A percentile compares a stretch with the other conserved stretches of the same genome.
phyloP scores from a whole-genome alignment of 2,888 invertebrate species.

The Dioctria rufipes region DNA sequence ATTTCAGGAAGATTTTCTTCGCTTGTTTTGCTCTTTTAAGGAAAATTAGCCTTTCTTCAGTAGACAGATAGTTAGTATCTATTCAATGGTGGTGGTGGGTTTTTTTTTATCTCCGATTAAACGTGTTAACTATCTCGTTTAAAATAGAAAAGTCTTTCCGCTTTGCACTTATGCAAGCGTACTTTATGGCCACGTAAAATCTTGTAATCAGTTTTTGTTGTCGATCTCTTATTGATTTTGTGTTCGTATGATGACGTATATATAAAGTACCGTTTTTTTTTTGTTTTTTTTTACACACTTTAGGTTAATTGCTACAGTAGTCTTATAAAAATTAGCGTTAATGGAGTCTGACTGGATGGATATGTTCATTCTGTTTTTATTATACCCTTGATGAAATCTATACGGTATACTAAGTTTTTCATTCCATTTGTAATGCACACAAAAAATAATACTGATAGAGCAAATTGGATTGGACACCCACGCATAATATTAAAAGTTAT shows the following conservation, averaged over 20 bases:
- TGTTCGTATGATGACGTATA: not conserved
- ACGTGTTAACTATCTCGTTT: constrained; percentile 14
- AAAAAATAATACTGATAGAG: too few species aligned
- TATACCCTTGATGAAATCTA: too few species aligned
- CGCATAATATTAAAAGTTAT: too few species aligned
- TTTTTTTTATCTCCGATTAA: constrained; percentile 13
- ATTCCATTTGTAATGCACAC: too few species aligned
- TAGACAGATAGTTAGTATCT: not conserved
- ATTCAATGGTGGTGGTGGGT: constrained; percentile 30
- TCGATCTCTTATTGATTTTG: constrained; percentile 20
- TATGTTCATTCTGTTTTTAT: too few species aligned
- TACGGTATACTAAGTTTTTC: too few species aligned
- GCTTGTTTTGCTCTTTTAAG: not conserved
- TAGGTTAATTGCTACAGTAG: too few species aligned
- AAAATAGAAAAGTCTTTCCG: constrained; percentile 16
- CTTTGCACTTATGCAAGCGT: constrained; percentile 28
- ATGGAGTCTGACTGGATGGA: too few species aligned
- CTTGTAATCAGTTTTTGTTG: constrained; percentile 8
- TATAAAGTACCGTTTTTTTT: not conserved
- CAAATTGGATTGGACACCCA: too few species aligned
- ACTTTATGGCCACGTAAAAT: constrained; percentile 16
- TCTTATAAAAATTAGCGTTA: too few species aligned
- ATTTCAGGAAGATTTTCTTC: constrained; percentile 52
- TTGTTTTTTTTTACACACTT: too few species aligned
- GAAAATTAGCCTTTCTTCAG: constrained; percentile 27